Conservation (phyloP, 2,797 vertebrate genomes). For the Hydrolagus colliei region DNA sequence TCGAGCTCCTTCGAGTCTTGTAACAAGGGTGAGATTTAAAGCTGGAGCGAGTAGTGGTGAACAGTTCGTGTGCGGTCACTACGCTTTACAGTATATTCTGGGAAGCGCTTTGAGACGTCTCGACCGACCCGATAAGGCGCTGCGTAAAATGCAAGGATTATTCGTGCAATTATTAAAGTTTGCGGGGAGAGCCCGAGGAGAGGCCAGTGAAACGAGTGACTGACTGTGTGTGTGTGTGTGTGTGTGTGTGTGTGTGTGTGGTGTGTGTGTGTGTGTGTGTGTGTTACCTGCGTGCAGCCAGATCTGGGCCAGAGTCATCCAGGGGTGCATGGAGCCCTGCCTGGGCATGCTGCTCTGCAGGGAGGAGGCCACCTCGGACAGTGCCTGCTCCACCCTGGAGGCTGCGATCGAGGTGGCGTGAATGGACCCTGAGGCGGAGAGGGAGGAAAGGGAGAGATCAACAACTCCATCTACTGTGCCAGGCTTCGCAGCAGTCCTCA, state of each 20-base stretch:
- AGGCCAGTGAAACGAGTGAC: no score
- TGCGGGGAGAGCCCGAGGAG: no score
- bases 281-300: constrained; percentile 90
- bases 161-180: no score
- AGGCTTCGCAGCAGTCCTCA: no score
- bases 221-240: not conserved
- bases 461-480: not conserved
- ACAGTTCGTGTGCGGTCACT: no score
- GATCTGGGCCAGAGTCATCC: constrained; percentile 98
- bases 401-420: constrained; percentile 93
- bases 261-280: not conserved
- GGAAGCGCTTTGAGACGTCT: not conserved
- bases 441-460: not conserved
- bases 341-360: constrained; percentile 93
- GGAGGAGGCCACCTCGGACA: constrained; percentile 91
- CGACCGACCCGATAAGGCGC: not conserved
- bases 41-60: no score
- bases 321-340: constrained; percentile 89
- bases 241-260: not conserved
- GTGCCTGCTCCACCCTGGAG: constrained; percentile 90
- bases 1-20: no score
- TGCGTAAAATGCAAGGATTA: not conserved
- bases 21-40: no score
- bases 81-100: no score
- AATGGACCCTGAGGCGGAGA: constrained; percentile 69